A percentile compares a stretch with the other conserved stretches of the same genome.
phyloP scores from a whole-genome alignment of 2,888 invertebrate species.

The Sesia apiformis region DNA sequence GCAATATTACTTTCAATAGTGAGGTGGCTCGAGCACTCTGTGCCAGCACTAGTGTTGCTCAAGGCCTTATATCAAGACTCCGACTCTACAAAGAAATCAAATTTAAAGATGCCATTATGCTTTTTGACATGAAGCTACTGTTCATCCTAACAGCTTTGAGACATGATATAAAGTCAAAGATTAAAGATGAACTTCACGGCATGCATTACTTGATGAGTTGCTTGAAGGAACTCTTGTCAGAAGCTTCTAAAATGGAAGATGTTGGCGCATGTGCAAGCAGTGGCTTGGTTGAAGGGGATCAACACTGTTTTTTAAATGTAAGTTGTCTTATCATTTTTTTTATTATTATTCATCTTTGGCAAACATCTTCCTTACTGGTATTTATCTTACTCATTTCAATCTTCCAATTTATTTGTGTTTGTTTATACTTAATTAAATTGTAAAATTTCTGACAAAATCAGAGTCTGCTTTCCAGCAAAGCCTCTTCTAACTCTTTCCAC shows the following conservation, averaged over 20 bases:
- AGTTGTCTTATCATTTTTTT: slow-evolving; percentile 10
- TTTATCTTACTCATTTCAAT: too few relatives aligned
- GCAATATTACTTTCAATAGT: slow-evolving; percentile 89
- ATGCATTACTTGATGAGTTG: slow-evolving; percentile 79
- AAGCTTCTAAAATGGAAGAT: slow-evolving; percentile 30
- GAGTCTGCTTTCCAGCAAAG: too few relatives aligned
- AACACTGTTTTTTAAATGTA: slow-evolving; percentile 36
- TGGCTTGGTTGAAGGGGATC: slow-evolving; percentile 21
- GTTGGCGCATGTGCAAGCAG: slow-evolving; percentile 26
- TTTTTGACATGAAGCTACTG: slow-evolving; percentile 90
- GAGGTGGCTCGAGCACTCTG: slow-evolving; percentile 55
- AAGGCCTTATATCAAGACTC: slow-evolving; percentile 82
- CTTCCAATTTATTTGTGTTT: too few relatives aligned
- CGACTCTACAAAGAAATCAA: slow-evolving; percentile 78
- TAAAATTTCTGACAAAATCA: too few relatives aligned
- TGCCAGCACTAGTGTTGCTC: slow-evolving; percentile 76
- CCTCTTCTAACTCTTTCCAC: too few relatives aligned
- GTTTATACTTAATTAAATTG: too few relatives aligned
- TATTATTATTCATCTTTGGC: neutral
- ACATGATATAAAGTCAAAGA: slow-evolving; percentile 77
- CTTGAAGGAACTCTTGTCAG: slow-evolving; percentile 77
- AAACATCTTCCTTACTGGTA: too few relatives aligned
- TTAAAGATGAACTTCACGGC: slow-evolving; percentile 81
- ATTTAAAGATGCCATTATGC: slow-evolving; percentile 81
- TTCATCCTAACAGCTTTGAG: slow-evolving; percentile 92